Base-by-base conservation (phyloP, 2,888 invertebrate genomes). In the Druceiella hillmani region DNA sequence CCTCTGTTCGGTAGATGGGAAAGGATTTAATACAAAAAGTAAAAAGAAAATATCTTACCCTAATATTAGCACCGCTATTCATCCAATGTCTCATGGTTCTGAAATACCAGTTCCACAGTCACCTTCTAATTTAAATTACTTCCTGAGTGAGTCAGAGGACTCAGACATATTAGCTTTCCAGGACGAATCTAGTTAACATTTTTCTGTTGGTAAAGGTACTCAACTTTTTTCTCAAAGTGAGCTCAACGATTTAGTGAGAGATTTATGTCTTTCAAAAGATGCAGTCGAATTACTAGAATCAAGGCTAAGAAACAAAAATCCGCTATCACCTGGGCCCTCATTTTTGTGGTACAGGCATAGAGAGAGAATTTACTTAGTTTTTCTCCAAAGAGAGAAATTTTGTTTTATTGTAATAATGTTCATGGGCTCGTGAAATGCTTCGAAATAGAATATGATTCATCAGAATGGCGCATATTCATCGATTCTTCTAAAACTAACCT, bases 211-310 rank as follows among this genome's bases (percentile, higher is more conserved):
- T 17, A 29, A 14, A 11, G 17, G 29, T 17, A 28, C 35, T 26
- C 28, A 36, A 28, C 27, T 17, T n/a, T 29, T 36, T 16, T 29
- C 10, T n/a, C 36, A 28, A 36, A 17, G 15, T 28, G 28, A 45
- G 30, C 40, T 45, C 13, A 49, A 50, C 40, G 47, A 46, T 35
- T 33, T 50, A 12, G 43, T 50, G 24, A 25, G 44, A 41, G 50
- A 50, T 35, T 41, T 49, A 26, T 38, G 35, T 14, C 31, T 48
- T 12, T 31, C 47, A 16, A 49, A 49, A 40, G 43, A 40, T 24
- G 25, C 28, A 25, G 39, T 44, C 17, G 41, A 49, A 41, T 17
- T 47, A 9, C 31, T 49, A 10, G 46, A 37, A 10, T 42, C 50
- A 17, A 36, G 40, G 27, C 33, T 50, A 9, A 40, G 47, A 38